Evolutionary conservation across 2,797 vertebrate genomes (phyloP), one percentile per base, ranked within the genome.

Genomic region (Crocodylus rhombifer): DNA sequence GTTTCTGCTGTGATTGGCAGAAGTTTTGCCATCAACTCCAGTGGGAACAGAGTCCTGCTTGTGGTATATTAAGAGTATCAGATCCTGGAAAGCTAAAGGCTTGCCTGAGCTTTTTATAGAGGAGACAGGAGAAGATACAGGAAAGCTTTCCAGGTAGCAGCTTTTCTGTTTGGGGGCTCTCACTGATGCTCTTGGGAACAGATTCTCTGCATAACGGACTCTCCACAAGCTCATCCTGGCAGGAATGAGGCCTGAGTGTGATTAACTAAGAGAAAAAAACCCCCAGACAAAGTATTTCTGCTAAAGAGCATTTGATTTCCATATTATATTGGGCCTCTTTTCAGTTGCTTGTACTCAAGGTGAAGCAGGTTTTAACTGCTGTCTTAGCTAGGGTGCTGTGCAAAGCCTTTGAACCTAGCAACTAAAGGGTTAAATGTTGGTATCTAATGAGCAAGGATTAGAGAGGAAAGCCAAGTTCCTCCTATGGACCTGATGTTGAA

Each of bases 291-390:
- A 63, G 42, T 3, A 64, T 18, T 61, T 84, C 42, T 58, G 42
- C 74, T 71, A 6, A 79, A 86, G 77, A 25, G 74, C 33, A 25
- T 69, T 77, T 2, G 65, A 4, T 84, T 28, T 10, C 36, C 88
- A 79, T 1, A 0, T 2, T 0, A 1, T 76, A 71, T 73, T 81
- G 71, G 0, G 79, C 11, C 61, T 36, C 25, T 87, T 73, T 51
- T 85, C 0, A 7, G 6, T 28, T 16, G 0, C 28, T 5, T 25
- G 1, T 10, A 4, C 0, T 36, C 0, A 0, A 63, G 36, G 81
- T 0, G 0, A 78, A 60, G 28, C 2, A 4, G 71, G 36, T 12
- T 33, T 36, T 42, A 21, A 23, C 23, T 73, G 14, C 36, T 51
- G 69, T 51, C 36, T 73, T 25, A 5, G 23, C 9, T 42, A 42